Evolutionary conservation across 2,888 invertebrate species (phyloP).

Genomic region (Brachycybe producta): DNA sequence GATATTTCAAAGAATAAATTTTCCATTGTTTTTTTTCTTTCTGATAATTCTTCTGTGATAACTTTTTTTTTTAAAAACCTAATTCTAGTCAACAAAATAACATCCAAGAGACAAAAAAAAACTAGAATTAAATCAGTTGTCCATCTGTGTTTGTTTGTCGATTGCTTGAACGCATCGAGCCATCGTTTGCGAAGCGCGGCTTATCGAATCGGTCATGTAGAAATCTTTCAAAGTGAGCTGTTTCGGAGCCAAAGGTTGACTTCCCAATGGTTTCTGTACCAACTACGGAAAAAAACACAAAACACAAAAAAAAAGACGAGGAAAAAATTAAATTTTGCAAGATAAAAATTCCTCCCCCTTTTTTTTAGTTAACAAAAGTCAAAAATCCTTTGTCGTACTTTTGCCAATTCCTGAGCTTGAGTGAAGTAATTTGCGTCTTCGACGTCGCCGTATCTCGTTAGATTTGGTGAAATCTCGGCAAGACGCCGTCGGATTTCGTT

Average conservation of each 20-base stretch:
- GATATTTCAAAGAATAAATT: no score
- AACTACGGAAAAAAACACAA: constrained; percentile 14
- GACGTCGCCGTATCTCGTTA: constrained; percentile 67
- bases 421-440: constrained; percentile 73
- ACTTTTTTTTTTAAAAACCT: no score
- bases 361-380: constrained; percentile 37
- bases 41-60: no score
- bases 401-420: constrained; percentile 59
- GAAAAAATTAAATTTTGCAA: not conserved
- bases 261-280: not conserved
- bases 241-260: constrained; percentile 44
- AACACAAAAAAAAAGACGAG: no score
- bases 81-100: no score
- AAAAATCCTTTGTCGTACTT: no score
- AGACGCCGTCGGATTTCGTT: constrained; percentile 69
- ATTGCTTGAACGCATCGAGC: constrained; percentile 93
- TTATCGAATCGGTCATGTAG: constrained; percentile 89
- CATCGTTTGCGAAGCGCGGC: constrained; percentile 95
- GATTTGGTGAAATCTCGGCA: constrained; percentile 73
- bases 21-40: no score
- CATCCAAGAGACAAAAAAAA: no score
- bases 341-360: not conserved
- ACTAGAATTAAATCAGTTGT: not conserved
- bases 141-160: constrained; percentile 46
- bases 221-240: constrained; percentile 48